phyloP scores from a whole-genome alignment of 2,888 invertebrate genomes.

The Rhyacophila evoluta region DNA sequence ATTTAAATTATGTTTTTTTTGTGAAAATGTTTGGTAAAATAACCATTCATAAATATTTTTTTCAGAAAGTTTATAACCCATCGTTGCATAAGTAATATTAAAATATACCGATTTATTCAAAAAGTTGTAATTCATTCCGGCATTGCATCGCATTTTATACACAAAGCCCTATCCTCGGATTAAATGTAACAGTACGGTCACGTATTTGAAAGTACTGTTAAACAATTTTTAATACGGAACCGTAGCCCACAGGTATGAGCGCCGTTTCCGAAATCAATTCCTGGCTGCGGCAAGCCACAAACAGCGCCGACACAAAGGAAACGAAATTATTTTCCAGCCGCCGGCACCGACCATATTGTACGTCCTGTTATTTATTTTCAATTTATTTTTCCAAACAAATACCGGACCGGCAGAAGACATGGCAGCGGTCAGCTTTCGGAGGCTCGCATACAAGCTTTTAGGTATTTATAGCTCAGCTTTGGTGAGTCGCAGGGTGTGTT shows the following conservation, averaged over 20 bases:
- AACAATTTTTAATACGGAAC: not conserved
- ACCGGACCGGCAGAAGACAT: not conserved
- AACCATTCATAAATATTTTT: too few species aligned
- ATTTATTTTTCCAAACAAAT: not conserved
- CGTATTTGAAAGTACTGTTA: too few species aligned
- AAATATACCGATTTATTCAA: too few species aligned
- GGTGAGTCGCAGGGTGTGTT: not conserved
- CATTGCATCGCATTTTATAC: too few species aligned
- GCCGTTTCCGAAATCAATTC: not conserved
- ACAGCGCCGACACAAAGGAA: not conserved
- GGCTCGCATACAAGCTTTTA: not conserved
- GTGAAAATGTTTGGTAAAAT: too few species aligned
- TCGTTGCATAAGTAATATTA: too few species aligned
- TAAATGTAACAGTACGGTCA: too few species aligned
- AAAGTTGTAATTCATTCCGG: too few species aligned
- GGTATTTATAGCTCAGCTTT: not conserved
- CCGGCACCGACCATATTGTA: not conserved
- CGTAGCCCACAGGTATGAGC: not conserved
- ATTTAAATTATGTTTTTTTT: too few species aligned
- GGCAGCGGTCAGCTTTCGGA: not conserved
- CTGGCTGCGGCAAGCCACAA: not conserved
- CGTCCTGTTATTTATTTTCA: slow-evolving; percentile 13
- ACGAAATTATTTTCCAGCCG: not conserved
- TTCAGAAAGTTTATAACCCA: too few species aligned
- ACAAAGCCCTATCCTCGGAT: too few species aligned